Evolutionary conservation across 2,797 vertebrate species (phyloP).

Genomic region (Chiloscyllium punctatum): DNA sequence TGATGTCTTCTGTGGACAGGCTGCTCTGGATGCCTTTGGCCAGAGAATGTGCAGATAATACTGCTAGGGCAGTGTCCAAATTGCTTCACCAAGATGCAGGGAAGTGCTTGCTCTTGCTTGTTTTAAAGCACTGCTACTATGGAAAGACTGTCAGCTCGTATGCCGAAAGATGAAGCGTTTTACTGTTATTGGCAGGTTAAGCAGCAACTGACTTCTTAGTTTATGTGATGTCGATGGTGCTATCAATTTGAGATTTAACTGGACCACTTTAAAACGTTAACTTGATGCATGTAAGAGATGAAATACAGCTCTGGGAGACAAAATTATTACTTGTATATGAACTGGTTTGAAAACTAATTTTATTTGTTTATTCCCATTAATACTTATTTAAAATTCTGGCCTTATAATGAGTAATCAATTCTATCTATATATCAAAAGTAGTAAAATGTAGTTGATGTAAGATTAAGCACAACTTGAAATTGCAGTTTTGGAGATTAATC

Average conservation of each 20-base stretch:
- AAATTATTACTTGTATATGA: background rate
- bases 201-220: too few species aligned
- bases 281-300: background rate
- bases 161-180: background rate
- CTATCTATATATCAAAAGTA: background rate
- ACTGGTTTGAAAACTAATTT: background rate
- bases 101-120: background rate
- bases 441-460: background rate
- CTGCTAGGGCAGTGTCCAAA: background rate
- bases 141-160: background rate
- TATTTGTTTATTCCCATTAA: conserved; percentile 17
- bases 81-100: background rate
- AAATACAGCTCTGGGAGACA: background rate
- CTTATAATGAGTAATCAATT: background rate
- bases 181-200: background rate
- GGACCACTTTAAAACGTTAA: background rate
- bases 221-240: background rate
- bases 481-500: conserved; percentile 20
- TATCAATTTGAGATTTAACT: background rate
- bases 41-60: background rate
- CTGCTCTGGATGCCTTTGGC: background rate
- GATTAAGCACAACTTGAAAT: background rate
- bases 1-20: too few species aligned
- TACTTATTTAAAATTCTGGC: background rate
- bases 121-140: background rate